Evolutionary conservation across 2,888 invertebrate species (phyloP), one percentile per base, ranked within the genome.

Genomic region (Ganaspis brasiliensis): DNA sequence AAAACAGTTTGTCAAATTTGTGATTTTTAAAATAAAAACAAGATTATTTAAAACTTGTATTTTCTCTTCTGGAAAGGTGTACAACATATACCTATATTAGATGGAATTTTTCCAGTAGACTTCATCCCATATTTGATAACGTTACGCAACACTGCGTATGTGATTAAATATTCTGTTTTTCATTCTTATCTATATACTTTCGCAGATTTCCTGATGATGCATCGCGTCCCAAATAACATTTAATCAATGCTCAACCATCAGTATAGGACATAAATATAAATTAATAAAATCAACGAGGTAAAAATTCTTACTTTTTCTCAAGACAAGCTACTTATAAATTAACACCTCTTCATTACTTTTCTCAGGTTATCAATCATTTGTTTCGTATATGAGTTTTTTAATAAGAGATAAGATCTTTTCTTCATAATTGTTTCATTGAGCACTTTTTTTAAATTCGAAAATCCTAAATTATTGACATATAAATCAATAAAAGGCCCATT

Each of bases 151-250:
- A 59, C 26, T 24, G 14, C 16, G 16, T 24, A 67, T 40, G 52
- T 19, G 21, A 40, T 24, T 67, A 67, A 67, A 67, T 67, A 67
- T 67, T 67, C 24, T 67, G 40, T 40, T 67, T 67, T 56, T 67
- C 40, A 24, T 67, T 45, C 24, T 45, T 67, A 45, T 45, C 63
- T 24, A 6, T 24, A 6, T 5, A 67, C 21, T 67, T 45, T 45
- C 21, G 63, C 8, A 67, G 21, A 67, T 67, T 67, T 67, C 63
- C 63, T 67, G 63, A 67, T 67, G 45, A 67, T 67, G 24, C 21
- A 35, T 67, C 21, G 40, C 40, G 63, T 63, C 21, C 40, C 24
- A 63, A 63, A 63, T 45, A 67, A 37, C 40, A 8, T 67, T 67
- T 24, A 67, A 59, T 59, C 59, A 35, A 26, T 45, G 14, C 14